phyloP scores from a whole-genome alignment of 2,888 invertebrate genomes.

The Hyposoter didymator region DNA sequence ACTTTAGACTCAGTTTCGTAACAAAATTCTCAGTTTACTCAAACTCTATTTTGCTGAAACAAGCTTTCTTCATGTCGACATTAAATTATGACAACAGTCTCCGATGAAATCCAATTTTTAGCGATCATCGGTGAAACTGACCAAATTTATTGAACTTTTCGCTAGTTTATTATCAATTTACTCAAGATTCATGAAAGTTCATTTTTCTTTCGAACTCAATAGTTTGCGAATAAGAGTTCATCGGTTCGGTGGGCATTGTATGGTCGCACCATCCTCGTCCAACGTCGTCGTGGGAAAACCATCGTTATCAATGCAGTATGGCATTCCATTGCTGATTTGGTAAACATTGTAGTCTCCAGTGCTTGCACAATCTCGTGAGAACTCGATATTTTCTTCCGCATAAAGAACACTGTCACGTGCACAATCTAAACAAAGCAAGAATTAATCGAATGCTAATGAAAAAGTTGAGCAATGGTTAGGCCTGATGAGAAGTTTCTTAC shows the following conservation, averaged over 20 bases:
- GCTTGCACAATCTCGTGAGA: conserved; percentile 85
- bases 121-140: not conserved
- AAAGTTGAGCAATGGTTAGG: not conserved
- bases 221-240: not conserved
- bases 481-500: conserved; percentile 84
- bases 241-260: not conserved
- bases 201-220: not conserved
- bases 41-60: too few species aligned
- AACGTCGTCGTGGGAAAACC: conserved; percentile 85
- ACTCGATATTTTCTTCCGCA: conserved; percentile 84
- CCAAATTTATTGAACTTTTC: not conserved
- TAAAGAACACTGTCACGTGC: conserved; percentile 87
- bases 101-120: too few species aligned
- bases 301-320: conserved; percentile 87
- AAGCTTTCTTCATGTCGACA: too few species aligned
- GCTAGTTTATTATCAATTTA: not conserved
- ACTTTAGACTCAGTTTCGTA: not conserved
- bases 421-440: conserved; percentile 85
- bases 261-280: conserved; percentile 24
- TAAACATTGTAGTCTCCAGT: conserved; percentile 87
- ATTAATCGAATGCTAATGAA: not conserved
- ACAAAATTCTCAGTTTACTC: too few species aligned
- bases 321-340: conserved; percentile 85
- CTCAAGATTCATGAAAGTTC: not conserved
- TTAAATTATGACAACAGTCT: too few species aligned